Base-by-base conservation (phyloP, 2,797 vertebrate genomes). In the Hylomyscus alleni region DNA sequence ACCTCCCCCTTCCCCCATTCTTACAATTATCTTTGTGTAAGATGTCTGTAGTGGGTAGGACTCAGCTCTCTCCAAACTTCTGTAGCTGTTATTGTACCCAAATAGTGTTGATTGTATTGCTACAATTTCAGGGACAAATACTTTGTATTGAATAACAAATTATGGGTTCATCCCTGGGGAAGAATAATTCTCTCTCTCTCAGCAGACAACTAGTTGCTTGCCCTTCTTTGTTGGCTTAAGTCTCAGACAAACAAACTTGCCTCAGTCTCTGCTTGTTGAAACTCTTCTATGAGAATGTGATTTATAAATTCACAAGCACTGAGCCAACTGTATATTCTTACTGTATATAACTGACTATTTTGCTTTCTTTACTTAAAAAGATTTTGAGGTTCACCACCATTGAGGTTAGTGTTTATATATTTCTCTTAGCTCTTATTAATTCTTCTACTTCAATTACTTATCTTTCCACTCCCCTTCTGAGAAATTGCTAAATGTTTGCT, bases 391-490 rank as follows among this genome's bases (percentile, higher is more conserved):
- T 89, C 60, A 88, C 58, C 10, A 47, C 54, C 52, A 9, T 37
- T 93, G 29, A 44, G 77, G 92, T 31, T 81, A 29, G 69, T 26
- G 52, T 87, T 34, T 56, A n/a, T 56, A 22, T 82, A 9, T 60
- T 54, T 78, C 14, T 86, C 82, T 94, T 90, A 50, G 54, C 29
- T 75, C 4, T 40, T 69, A 73, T 34, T 86, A 56, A 75, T 89
- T 91, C 82, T 89, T 95, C 37, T 76, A 58, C 29, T 81, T 93
- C 54, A 72, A 37, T 50, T 19, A 91, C 78, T 89, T 67, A 88
- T 80, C 76, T 14, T 8, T 86, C 47, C 6, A 47, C 13, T 56
- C 6, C 7, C 14, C 31, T 17, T 65, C 58, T 58, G 77, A 93
- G 1, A 15, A 10, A 40, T 44, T 82, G 2, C 29, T 78, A 91